Evolutionary conservation across 2,113 vertebrate genomes (phyloP), one percentile per base, ranked within the genome.

Genomic region (Spea bombifrons): DNA sequence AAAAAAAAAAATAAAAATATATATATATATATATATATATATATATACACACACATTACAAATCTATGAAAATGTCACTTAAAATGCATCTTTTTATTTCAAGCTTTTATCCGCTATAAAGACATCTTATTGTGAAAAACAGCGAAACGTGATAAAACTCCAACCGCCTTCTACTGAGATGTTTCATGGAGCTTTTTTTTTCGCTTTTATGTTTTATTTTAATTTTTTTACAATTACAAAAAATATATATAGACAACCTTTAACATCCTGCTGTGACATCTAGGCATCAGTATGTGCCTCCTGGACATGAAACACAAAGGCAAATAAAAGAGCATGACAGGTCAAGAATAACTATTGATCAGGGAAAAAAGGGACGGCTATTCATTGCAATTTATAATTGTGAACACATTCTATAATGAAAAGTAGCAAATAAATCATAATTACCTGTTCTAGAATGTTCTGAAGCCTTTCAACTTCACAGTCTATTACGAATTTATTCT

Each of bases 401-500:
- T 30, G 30, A 30, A 30, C 30, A 30, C 30, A 30, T 30, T 30
- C 30, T 30, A 30, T 30, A 30, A 30, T 30, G 30, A 30, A 30
- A 30, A 30, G 30, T 8, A 7, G 15, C 55, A 59, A 59, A 59
- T 59, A 67, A 55, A 17, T 43, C 57, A 55, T 44, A 59, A 67
- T 80, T 91, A 97, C 96, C 96, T 99, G 97, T 86, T 99, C 97
- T 76, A 99, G 89, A 87, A 99, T 96, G 88, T 92, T 97, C 88
- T 97, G 95, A 83, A 99, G 95, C 83, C 97, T 92, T 81, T 99
- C 97, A 81, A 96, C 95, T 88, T 99, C 97, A 86, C 98, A 94
- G 86, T 99, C 97, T 85, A 99, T 94, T 81, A 99, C 96, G 83
- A 96, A 98, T 90, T 98, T 99, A 87, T 95, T 96, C 87, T 99